Evolutionary conservation across 2,113 vertebrate species (phyloP), one percentile per base, ranked within the genome.

Genomic region (Etheostoma cragini): DNA sequence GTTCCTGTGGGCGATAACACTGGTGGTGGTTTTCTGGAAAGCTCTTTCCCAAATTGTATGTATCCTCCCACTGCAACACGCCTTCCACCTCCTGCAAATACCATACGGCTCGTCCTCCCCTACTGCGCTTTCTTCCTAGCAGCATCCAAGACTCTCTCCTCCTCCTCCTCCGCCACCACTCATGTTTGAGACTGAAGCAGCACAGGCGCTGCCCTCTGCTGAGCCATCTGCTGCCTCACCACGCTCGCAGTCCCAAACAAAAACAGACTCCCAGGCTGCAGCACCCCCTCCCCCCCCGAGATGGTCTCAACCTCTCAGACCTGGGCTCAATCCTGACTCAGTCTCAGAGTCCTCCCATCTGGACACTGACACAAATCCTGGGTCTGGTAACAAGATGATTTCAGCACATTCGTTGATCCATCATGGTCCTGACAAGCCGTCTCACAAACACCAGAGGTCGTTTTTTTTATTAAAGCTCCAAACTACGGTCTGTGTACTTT

Each of bases 141-240:
- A 15, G 76, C 76, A 6, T 50, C 53, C 22, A 1, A 26, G 35
- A 67, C 54, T 49, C 45, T 53, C 42, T 70, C 70, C 69, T 69
- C 76, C 57, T 68, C 70, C 69, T 69, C 72, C 57, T 68, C 67
- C 42, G 16, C 71, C 19, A 26, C 64, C 49, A 62, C 74, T 88
- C 82, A 1, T 76, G 80, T 72, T 64, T 49, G 33, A 58, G 33
- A 58, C 67, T 81, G 70, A 54, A 69, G 82, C 74, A 46, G 56
- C 85, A 58, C 17, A 74, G 80, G 83, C n/a, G 70, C 68, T 64
- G 78, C 71, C 77, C 87, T 87, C 78, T 82, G 83, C 76, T n/a
- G 49, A 80, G 81, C 86, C 88, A 91, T 91, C 90, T 91, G 88
- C 82, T 78, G 2, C 47, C 78, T 72, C 82, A 12, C 81, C 68